phyloP scores from a whole-genome alignment of 2,888 invertebrate species.

The Yponomeuta sedellus region DNA sequence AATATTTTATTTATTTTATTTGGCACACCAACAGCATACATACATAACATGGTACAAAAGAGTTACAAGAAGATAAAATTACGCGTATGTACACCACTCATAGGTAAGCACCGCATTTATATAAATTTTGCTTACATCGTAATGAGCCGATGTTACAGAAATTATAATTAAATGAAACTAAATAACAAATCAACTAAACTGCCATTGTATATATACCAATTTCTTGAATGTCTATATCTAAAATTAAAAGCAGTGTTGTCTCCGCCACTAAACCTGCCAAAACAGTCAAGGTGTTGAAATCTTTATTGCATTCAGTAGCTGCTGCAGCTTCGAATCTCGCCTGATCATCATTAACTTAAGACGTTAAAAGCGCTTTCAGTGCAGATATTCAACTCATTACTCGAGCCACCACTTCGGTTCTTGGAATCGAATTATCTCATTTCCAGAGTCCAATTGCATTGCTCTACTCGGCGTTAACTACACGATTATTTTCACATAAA shows the following conservation, averaged over 20 bases:
- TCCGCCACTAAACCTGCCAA: background rate
- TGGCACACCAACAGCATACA: too few relatives aligned
- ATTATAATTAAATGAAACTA: too few relatives aligned
- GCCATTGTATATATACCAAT: too few relatives aligned
- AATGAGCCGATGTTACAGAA: too few relatives aligned
- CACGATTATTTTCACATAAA: slow-evolving; percentile 14
- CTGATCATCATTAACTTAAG: background rate
- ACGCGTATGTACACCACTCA: too few relatives aligned
- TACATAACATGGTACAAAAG: too few relatives aligned
- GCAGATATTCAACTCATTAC: background rate
- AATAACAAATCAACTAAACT: too few relatives aligned
- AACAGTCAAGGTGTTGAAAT: background rate
- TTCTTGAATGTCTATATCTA: too few relatives aligned
- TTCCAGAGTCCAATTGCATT: background rate
- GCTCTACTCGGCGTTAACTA: background rate
- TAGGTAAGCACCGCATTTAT: too few relatives aligned
- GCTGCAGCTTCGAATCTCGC: background rate
- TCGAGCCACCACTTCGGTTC: background rate
- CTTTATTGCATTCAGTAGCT: background rate
- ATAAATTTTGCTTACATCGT: too few relatives aligned
- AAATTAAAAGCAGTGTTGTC: background rate
- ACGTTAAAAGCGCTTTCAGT: background rate
- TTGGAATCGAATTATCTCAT: background rate
- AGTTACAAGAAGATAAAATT: too few relatives aligned
- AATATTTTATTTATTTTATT: too few relatives aligned